phyloP scores from a whole-genome alignment of 1,140 invertebrate genomes.

The Physella acuta region DNA sequence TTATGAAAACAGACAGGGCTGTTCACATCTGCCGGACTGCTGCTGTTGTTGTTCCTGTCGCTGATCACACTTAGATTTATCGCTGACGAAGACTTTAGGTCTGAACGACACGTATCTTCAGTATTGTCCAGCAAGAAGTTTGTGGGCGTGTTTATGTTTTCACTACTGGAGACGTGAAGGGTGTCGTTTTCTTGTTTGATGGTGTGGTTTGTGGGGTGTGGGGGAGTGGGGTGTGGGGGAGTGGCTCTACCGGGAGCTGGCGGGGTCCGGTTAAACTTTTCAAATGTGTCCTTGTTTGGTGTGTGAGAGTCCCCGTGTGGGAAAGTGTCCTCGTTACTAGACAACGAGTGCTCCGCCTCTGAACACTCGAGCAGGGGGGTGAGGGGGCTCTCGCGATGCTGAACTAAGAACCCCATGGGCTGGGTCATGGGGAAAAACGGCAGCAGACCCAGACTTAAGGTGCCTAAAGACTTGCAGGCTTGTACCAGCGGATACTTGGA shows the following conservation, averaged over 20 bases:
- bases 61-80: conserved; percentile 1
- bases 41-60: conserved; percentile 14
- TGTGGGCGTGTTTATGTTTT: too few relatives aligned
- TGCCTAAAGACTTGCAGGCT: conserved; percentile 60
- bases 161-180: too few relatives aligned
- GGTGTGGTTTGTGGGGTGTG: too few relatives aligned
- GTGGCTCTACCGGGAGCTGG: too few relatives aligned
- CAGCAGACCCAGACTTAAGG: conserved; percentile 50
- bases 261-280: too few relatives aligned
- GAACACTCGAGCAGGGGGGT: not conserved
- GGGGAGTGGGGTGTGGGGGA: too few relatives aligned
- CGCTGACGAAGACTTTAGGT: too few relatives aligned
- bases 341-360: not conserved
- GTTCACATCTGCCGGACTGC: not conserved
- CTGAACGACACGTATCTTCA: too few relatives aligned
- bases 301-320: not conserved
- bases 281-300: not conserved
- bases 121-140: too few relatives aligned
- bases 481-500: conserved; percentile 62
- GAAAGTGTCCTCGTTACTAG: not conserved
- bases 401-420: conserved; percentile 58
- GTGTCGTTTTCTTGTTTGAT: too few relatives aligned
- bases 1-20: too few relatives aligned
- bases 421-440: conserved; percentile 61
- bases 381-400: conserved; percentile 12